Base-by-base conservation (phyloP, 1,140 invertebrate genomes). In the Babylonia areolata region DNA sequence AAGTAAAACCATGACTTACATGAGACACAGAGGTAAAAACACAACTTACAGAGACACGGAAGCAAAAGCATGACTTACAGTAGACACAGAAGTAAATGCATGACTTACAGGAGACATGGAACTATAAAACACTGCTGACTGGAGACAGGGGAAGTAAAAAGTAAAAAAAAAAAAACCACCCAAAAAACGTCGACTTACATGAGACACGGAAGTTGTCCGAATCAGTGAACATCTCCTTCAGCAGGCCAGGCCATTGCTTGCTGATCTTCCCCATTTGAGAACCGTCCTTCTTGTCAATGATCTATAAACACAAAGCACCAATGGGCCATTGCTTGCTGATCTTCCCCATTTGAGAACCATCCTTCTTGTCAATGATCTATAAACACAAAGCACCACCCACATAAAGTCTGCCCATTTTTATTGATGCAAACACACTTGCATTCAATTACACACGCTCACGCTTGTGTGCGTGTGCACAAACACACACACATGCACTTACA, bases 301-400 rank as follows among this genome's bases (percentile, higher is more conserved):
- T 54, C 78, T 80, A 23, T 0, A 12, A 9, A 51, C 46, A 51
- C 46, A 51, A 17, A n/a, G n/a, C n/a, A n/a, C n/a, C n/a, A n/a
- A n/a, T n/a, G n/a, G 51, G 46, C 78, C 77, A 79, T 78, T 71
- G 75, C n/a, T 85, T 85, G 77, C 40, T 69, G 39, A 80, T 77
- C 54, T 58, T 79, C 54, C 77, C 77, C 31, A 75, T 58, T 17
- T 54, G 23, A 3, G 78, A 80, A 28, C 33, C 31, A 40, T 51
- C 46, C 78, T 80, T 80, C n/a, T 11, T 33, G 31, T 80, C 78
- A 35, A 31, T 33, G 40, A 80, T 54, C 78, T 80, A n/a, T n/a
- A n/a, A n/a, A n/a, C n/a, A n/a, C n/a, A n/a, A n/a, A n/a, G n/a
- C n/a, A n/a, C n/a, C n/a, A n/a, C n/a, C n/a, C n/a, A n/a, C n/a